Conservation (phyloP, 2,888 invertebrate species). For the Campopleginae sp. region DNA sequence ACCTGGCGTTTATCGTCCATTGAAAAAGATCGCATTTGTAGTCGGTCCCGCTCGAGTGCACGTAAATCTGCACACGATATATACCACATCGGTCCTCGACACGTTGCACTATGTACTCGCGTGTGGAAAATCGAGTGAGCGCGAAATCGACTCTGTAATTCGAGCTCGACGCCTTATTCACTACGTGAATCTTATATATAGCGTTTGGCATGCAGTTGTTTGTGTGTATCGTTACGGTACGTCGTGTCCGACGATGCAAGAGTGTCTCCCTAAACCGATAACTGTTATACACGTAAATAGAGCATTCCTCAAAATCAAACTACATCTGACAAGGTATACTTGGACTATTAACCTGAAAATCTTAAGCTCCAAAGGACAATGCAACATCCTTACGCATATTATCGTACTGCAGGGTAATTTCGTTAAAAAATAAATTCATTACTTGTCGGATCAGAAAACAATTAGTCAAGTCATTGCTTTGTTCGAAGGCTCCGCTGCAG, state of each 20-base stretch:
- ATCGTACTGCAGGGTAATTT: background rate
- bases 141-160: slow-evolving; percentile 64
- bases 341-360: background rate
- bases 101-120: slow-evolving; percentile 43
- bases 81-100: slow-evolving; percentile 27
- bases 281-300: slow-evolving; percentile 3
- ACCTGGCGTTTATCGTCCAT: slow-evolving; percentile 47
- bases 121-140: slow-evolving; percentile 54
- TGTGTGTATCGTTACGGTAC: slow-evolving; percentile 37
- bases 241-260: slow-evolving; percentile 43
- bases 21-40: slow-evolving; percentile 48
- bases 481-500: too few species aligned
- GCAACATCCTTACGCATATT: background rate
- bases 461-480: background rate
- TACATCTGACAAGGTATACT: background rate
- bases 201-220: background rate
- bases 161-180: slow-evolving; percentile 46
- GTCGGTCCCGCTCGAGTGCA: slow-evolving; percentile 47
- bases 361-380: background rate
- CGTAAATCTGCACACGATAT: slow-evolving; percentile 23
- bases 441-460: too few species aligned
- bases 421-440: background rate
- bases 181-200: slow-evolving; percentile 28
- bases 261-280: slow-evolving; percentile 53
- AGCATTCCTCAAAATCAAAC: background rate